Base-by-base conservation (phyloP, 2,888 invertebrate species). In the Meandrusa payeni region DNA sequence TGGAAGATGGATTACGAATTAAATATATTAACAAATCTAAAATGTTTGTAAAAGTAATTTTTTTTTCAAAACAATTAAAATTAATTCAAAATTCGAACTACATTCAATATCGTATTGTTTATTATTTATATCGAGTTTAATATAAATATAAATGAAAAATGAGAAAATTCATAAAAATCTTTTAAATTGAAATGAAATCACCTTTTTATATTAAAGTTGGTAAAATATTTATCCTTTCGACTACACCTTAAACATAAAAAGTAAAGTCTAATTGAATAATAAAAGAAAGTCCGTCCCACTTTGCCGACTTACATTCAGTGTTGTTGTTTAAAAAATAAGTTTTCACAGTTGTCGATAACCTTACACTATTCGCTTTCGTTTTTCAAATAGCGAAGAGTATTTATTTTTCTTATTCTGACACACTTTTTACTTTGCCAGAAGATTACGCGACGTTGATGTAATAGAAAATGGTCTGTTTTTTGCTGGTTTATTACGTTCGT, bases 371-470 rank as follows among this genome's bases (percentile, higher is more conserved):
- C 13, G 26, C 9, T 41, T 40, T 31, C 40, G 5, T 29, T 45
- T 15, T 45, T 40, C 34, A 33, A 23, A 23, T 19, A 27, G 19
- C 12, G n/a, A 11, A 29, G 44, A 46, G 51, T 44, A 55, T 55
- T 55, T 45, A 62, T 54, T 75, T 78, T 75, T 64, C 54, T 62
- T 59, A 57, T 67, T 62, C 64, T 76, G 82, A 69, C 80, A 77
- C 65, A 74, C 70, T 75, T 77, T 64, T 58, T n/a, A n/a, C 58
- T 58, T 66, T 64, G 64, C 70, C 68, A 64, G 62, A 62, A 64
- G 61, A 68, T 82, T 81, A 74, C 75, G 69, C 72, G 67, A 71
- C 56, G 56, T 15, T 66, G 67, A 69, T 67, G 64, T 67, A 75
- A 79, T 62, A 65, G 62, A 64, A 65, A 65, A 59, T 41, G 46